Evolutionary conservation across 2,888 invertebrate genomes (phyloP).

Genomic region (Piscicola geometra): DNA sequence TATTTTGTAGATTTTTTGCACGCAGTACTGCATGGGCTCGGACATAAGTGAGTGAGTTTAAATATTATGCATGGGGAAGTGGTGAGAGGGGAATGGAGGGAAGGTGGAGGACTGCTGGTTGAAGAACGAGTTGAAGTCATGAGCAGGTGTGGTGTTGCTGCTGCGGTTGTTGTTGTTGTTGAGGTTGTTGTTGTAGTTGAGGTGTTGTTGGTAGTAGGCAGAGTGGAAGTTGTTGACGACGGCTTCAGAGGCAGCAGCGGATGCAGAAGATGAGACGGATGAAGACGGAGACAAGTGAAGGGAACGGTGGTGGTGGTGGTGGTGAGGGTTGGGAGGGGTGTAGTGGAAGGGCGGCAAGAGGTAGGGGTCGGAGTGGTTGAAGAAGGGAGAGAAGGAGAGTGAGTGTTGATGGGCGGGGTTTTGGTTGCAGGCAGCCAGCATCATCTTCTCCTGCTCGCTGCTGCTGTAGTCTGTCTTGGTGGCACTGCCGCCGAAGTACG

Average conservation of each 20-base stretch:
- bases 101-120: conserved; percentile 6
- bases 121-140: conserved; percentile 1
- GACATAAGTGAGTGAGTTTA: neutral
- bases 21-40: no score
- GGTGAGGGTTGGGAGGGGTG: no score
- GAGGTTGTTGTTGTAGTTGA: conserved; percentile 14
- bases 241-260: no score
- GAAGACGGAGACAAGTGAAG: neutral
- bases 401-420: conserved; percentile 17
- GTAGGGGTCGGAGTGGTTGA: neutral
- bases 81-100: neutral
- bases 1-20: no score
- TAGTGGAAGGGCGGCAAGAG: neutral
- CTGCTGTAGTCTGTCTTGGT: neutral
- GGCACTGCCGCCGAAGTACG: no score
- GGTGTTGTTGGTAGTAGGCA: neutral
- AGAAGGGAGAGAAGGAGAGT: conserved; percentile 7
- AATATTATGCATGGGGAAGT: conserved; percentile 10
- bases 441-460: conserved; percentile 7
- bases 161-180: no score
- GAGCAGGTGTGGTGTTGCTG: neutral
- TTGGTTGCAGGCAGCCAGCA: neutral
- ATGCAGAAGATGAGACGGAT: neutral
- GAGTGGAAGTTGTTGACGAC: conserved; percentile 4
- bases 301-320: neutral